phyloP scores from a whole-genome alignment of 2,113 vertebrate species.

The Antidorcas marsupialis region DNA sequence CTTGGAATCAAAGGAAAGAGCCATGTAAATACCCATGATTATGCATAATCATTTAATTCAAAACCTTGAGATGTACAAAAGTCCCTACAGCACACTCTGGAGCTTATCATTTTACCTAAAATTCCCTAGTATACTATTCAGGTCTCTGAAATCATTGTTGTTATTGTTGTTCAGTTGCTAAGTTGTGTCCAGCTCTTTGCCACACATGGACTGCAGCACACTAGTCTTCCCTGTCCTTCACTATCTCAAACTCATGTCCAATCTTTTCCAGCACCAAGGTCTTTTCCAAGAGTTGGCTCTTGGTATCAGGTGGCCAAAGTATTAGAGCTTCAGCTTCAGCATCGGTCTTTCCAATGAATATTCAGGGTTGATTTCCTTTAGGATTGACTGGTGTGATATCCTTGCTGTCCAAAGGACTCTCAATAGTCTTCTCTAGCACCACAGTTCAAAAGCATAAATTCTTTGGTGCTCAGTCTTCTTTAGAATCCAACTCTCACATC shows the following conservation, averaged over 20 bases:
- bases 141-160: neutral
- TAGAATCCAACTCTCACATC: neutral
- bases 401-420: neutral
- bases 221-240: neutral
- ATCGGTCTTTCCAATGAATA: neutral
- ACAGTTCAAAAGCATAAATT: neutral
- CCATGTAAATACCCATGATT: neutral
- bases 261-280: neutral
- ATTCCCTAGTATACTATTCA: neutral
- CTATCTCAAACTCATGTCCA: neutral
- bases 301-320: neutral
- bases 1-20: neutral
- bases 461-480: neutral
- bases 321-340: neutral
- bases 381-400: neutral
- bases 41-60: neutral
- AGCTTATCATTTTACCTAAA: neutral
- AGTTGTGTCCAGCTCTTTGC: neutral
- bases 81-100: fast-evolving
- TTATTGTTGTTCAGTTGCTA: neutral
- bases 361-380: neutral
- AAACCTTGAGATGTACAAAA: neutral
- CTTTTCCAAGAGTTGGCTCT: neutral
- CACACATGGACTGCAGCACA: neutral
- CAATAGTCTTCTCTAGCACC: neutral